Percentiles rank a stretch among this genome's conserved stretches.
Evolutionary conservation across 2,888 invertebrate species (phyloP).

Genomic region (Monoplex corrugatus): DNA sequence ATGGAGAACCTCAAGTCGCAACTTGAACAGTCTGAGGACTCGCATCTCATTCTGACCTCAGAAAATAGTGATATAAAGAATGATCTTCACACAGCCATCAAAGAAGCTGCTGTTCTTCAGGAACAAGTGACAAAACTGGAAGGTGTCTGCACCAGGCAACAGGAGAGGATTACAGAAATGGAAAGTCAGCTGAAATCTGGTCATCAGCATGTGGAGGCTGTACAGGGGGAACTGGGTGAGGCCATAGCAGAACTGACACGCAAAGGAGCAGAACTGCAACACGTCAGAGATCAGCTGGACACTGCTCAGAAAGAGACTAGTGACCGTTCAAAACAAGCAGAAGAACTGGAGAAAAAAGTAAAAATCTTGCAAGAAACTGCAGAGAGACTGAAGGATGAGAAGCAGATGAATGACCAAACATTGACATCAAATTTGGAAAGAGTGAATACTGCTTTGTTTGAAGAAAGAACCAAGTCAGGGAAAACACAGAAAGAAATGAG

Average conservation of each 20-base stretch:
- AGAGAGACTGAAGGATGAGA: slow-evolving; percentile 55
- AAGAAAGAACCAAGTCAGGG: slow-evolving; percentile 55
- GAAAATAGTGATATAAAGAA: slow-evolving; percentile 39
- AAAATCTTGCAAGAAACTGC: slow-evolving; percentile 55
- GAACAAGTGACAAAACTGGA: slow-evolving; percentile 43
- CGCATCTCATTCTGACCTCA: not conserved
- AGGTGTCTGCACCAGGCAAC: slow-evolving; percentile 34
- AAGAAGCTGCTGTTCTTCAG: slow-evolving; percentile 43
- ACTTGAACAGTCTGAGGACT: slow-evolving; percentile 30
- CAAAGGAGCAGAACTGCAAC: slow-evolving; percentile 54
- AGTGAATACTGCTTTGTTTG: slow-evolving; percentile 59
- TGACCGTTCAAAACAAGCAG: slow-evolving; percentile 27
- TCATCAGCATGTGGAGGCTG: slow-evolving; percentile 57
- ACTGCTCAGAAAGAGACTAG: slow-evolving; percentile 37
- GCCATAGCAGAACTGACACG: slow-evolving; percentile 56
- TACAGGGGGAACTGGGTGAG: slow-evolving; percentile 56
- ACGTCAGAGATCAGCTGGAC: slow-evolving; percentile 54
- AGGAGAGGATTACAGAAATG: slow-evolving; percentile 50
- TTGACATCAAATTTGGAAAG: slow-evolving; percentile 56
- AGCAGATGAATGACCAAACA: slow-evolving; percentile 58
- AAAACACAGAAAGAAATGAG: slow-evolving; percentile 56
- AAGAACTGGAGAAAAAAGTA: slow-evolving; percentile 47
- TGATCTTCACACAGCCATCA: slow-evolving; percentile 30
- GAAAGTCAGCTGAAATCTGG: slow-evolving; percentile 55
- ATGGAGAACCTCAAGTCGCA: slow-evolving; percentile 38